These are phyloP conservation scores for Clivina fossor DNA, from an alignment of 2,888 invertebrate species.

Conservation along the genomic window DNA sequence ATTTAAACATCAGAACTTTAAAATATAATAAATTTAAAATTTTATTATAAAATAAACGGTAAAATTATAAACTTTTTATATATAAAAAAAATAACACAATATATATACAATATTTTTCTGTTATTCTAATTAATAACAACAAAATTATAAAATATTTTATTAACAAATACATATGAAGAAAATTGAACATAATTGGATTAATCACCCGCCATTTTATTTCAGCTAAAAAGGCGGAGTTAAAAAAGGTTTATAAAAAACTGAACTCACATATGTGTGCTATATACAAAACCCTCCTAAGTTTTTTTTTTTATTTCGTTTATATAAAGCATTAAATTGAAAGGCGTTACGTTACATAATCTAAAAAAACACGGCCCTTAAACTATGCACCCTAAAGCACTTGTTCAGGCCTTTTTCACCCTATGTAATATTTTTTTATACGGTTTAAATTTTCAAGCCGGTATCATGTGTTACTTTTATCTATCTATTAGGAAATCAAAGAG, in stretches of 20 bases:
- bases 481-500: neutral
- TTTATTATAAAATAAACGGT: too few relatives aligned
- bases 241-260: slow-evolving; percentile 45
- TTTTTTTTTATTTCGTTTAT: slow-evolving; percentile 24
- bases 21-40: too few relatives aligned
- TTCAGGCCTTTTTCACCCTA: neutral
- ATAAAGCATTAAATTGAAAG: slow-evolving; percentile 25
- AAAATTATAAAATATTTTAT: too few relatives aligned
- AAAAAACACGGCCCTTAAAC: slow-evolving; percentile 20
- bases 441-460: neutral
- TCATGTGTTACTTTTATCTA: neutral
- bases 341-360: slow-evolving; percentile 17
- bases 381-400: slow-evolving; percentile 14
- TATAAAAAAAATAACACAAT: too few relatives aligned
- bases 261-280: slow-evolving; percentile 28
- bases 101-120: too few relatives aligned
- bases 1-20: too few relatives aligned
- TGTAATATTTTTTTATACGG: too few relatives aligned
- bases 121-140: too few relatives aligned
- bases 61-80: too few relatives aligned
- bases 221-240: slow-evolving; percentile 40
- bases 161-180: too few relatives aligned
- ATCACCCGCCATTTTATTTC: slow-evolving; percentile 41
- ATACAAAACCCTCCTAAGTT: slow-evolving; percentile 19
- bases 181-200: too few relatives aligned